Evolutionary conservation across 2,113 vertebrate species (phyloP).

Genomic region (Phoxinus phoxinus): DNA sequence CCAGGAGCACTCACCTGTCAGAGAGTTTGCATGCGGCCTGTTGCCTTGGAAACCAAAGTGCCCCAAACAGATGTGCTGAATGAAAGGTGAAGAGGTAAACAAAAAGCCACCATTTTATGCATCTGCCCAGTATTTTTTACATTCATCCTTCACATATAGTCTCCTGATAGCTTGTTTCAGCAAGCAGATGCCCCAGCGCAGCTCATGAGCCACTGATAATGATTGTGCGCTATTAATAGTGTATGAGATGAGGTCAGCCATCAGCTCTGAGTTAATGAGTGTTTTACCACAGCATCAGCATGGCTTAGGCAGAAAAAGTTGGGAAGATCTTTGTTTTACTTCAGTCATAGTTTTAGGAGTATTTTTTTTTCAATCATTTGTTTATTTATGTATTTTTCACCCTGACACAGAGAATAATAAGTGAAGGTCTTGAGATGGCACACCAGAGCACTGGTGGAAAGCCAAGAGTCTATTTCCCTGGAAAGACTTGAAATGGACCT

Average conservation of each 20-base stretch:
- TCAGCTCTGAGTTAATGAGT: slow-evolving; percentile 40
- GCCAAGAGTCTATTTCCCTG: slow-evolving; percentile 57
- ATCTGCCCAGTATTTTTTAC: slow-evolving; percentile 14
- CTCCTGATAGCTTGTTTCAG: slow-evolving; percentile 23
- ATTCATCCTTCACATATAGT: background rate
- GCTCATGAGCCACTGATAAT: slow-evolving; percentile 36
- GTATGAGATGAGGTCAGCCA: slow-evolving; percentile 37
- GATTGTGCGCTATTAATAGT: slow-evolving; percentile 43
- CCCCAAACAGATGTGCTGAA: slow-evolving; percentile 48
- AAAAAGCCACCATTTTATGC: slow-evolving; percentile 20
- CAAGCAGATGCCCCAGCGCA: slow-evolving; percentile 13
- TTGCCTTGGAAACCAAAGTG: slow-evolving; percentile 61
- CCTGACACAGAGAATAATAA: slow-evolving; percentile 21
- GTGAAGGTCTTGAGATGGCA: background rate
- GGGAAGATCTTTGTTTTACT: background rate
- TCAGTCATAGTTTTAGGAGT: background rate
- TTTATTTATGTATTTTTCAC: background rate
- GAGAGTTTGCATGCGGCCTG: slow-evolving; percentile 49
- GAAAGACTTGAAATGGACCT: slow-evolving; percentile 52
- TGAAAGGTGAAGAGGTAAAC: slow-evolving; percentile 51
- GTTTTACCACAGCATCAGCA: slow-evolving; percentile 28
- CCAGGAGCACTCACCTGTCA: slow-evolving; percentile 55
- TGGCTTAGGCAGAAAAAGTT: background rate
- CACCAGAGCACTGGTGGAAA: slow-evolving; percentile 36
- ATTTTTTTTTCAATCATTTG: background rate